Evolutionary conservation across 2,113 vertebrate species (phyloP).

Genomic region (Larimichthys polyactis): DNA sequence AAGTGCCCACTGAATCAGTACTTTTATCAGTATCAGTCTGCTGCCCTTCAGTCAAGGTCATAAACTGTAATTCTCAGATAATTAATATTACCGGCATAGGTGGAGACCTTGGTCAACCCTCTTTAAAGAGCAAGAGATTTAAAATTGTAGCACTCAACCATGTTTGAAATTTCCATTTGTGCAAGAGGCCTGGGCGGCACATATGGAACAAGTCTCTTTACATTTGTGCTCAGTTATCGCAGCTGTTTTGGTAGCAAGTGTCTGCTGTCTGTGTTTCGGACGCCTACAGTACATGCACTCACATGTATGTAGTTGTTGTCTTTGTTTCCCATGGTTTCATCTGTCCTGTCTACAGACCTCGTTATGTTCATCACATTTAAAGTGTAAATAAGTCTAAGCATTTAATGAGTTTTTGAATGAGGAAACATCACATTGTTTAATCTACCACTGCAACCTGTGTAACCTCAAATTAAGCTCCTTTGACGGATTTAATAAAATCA

Average conservation of each 20-base stretch:
- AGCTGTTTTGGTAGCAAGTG: slow-evolving; percentile 48
- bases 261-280: slow-evolving; percentile 56
- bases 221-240: slow-evolving; percentile 27
- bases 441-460: slow-evolving; percentile 15
- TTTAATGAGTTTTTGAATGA: background rate
- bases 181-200: slow-evolving; percentile 31
- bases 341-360: slow-evolving; percentile 37
- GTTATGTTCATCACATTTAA: slow-evolving; percentile 28
- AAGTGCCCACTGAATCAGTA: slow-evolving; percentile 43
- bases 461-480: slow-evolving; percentile 23
- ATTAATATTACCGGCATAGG: slow-evolving; percentile 38
- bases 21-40: slow-evolving; percentile 28
- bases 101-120: slow-evolving; percentile 19
- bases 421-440: background rate
- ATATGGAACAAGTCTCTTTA: slow-evolving; percentile 27
- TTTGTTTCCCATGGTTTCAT: slow-evolving; percentile 41
- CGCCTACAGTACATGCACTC: slow-evolving; percentile 32
- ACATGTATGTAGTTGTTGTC: slow-evolving; percentile 30
- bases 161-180: slow-evolving; percentile 21
- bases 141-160: slow-evolving; percentile 13
- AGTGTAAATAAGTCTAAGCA: background rate
- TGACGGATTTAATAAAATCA: slow-evolving; percentile 1
- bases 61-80: slow-evolving; percentile 27
- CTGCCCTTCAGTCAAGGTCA: slow-evolving; percentile 51
- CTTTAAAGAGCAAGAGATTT: slow-evolving; percentile 4